Base-by-base conservation (phyloP, 2,797 vertebrate genomes). In the Hydrolagus colliei region DNA sequence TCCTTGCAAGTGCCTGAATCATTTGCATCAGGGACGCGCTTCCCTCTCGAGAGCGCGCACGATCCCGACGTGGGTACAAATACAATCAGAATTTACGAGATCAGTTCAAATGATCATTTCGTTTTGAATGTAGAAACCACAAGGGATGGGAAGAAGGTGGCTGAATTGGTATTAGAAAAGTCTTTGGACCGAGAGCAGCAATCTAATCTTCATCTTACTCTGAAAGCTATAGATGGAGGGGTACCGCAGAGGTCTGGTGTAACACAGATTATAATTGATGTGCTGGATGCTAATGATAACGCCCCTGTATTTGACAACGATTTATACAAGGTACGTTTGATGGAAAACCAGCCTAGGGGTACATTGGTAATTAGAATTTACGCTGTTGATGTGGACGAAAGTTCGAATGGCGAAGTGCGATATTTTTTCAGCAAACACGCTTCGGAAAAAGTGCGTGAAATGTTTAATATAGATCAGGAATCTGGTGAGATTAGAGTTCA, bases 41-140 rank as follows among this genome's bases (percentile, higher is more conserved):
- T 95, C 86, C 88, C 91, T 1, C 91, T 95, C 16, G 89, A 91
- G 4, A 89, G 4, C 0, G 94, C 94, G 52, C 89, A 91, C 12
- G 95, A 95, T 87, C 89, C 89, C 0, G 94, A 95, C 72, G 92
- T 93, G 86, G 94, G 93, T 78, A 91, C 89, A 87, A 94, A 94
- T 79, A 73, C 90, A 10, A 85, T 91, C 32, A 92, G 91, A 78
- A 92, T 88, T 63, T 95, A 95, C 16, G 91, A 88, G 16, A 87
- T 96, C 78, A 94, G 91, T 75, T 32, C 90, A 0, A 92, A 89
- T 52, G 91, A 90, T 22, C 89, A 92, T 90, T 95, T 95, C 86
- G 86, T 73, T 32, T 79, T 94, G 88, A 90, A 90, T 85, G 89
- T 92, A 90, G 91, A 90, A 73, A 89, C 85, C 0, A 89, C 85